These are phyloP conservation scores for Incurvaria masculella DNA, from an alignment of 2,888 invertebrate genomes.

Conservation along the genomic window DNA sequence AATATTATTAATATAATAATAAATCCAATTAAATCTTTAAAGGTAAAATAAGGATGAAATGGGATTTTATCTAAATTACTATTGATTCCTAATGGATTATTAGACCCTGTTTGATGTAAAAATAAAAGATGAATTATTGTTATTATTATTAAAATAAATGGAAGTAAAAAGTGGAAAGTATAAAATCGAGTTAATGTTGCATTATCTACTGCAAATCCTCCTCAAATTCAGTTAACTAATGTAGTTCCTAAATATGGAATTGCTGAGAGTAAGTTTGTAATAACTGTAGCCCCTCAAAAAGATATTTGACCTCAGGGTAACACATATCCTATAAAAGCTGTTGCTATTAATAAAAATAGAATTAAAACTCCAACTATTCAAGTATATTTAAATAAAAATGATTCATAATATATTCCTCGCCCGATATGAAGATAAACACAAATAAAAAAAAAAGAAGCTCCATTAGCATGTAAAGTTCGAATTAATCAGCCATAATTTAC, in stretches of 20 bases:
- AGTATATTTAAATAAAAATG: slow-evolving; percentile 49
- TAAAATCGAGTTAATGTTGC: slow-evolving; percentile 76
- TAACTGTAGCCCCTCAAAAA: slow-evolving; percentile 77
- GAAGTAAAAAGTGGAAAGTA: slow-evolving; percentile 69
- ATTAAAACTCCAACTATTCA: slow-evolving; percentile 66
- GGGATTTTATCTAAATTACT: no score
- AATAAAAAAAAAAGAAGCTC: slow-evolving; percentile 70
- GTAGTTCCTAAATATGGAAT: slow-evolving; percentile 64
- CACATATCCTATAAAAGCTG: slow-evolving; percentile 76
- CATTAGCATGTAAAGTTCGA: slow-evolving; percentile 67
- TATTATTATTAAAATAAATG: slow-evolving; percentile 63
- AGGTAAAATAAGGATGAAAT: slow-evolving; percentile 72
- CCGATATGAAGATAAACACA: no score
- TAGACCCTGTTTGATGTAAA: slow-evolving; percentile 65
- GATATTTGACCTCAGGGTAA: slow-evolving; percentile 80
- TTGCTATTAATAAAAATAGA: slow-evolving; percentile 65
- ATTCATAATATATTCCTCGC: no score
- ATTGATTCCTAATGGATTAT: slow-evolving; percentile 63
- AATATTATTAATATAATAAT: slow-evolving; percentile 75
- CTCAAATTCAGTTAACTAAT: slow-evolving; percentile 71
- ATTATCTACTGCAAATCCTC: slow-evolving; percentile 73
- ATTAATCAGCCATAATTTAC: no score
- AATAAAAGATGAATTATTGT: slow-evolving; percentile 64
- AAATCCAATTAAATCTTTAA: no score
- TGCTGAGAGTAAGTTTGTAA: slow-evolving; percentile 71